Base-by-base conservation (phyloP, 2,888 invertebrate genomes). In the Sinohyriopsis cumingii region DNA sequence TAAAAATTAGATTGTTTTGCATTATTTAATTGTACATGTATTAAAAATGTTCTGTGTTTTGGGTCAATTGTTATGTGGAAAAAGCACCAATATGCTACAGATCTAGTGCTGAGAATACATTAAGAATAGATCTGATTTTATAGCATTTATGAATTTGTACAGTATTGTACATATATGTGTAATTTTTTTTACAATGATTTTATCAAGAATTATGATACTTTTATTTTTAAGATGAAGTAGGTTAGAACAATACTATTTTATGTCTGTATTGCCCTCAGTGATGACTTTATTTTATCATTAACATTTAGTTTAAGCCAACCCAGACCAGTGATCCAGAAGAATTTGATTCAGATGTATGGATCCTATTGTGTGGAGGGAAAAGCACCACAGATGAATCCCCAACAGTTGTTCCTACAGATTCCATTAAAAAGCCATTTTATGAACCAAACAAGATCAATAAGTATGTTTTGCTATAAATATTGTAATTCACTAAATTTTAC, bases 261-360 rank as follows among this genome's bases (percentile, higher is more conserved):
- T 33, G 33, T 45, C 45, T 12, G 45, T 12, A 45, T 45, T 45
- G 12, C 12, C 9, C 33, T 3, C 2, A 12, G 12, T 20, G n/a
- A n/a, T 15, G 15, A 67, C 4, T 59, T 45, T 20, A 59, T 59
- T 20, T 24, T 59, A 20, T 56, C 62, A 25, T 67, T 28, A n/a
- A 57, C 15, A 73, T 78, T 64, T 77, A 85, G 84, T 79, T 80
- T 63, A 77, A 80, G 67, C 60, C 67, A 18, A 67, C 72, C 54
- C 61, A 78, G 12, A 70, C 67, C 45, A 77, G 76, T 33, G 80
- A 79, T 7, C 72, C 75, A 53, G 80, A 82, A 59, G 62, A 69
- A 9, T 77, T 84, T 74, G 82, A 80, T 28, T 72, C 55, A 33
- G 83, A 83, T 71, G 81, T 81, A 15, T 87, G 86, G 86, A 78